Evolutionary conservation across 2,888 invertebrate species (phyloP).

Genomic region (Arrhopalites spinosus): DNA sequence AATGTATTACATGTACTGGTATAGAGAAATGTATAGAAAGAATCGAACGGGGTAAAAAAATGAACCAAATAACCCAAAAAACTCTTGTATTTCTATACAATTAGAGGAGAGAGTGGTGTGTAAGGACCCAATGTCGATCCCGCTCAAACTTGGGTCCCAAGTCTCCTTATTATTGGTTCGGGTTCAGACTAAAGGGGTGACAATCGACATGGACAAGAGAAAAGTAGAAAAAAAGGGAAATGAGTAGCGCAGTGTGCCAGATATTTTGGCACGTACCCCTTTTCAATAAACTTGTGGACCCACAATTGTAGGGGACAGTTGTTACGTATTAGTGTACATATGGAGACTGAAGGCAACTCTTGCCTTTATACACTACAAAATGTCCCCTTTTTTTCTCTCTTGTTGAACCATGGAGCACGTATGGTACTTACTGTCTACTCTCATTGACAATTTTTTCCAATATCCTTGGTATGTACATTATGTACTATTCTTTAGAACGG

Average conservation of each 20-base stretch:
- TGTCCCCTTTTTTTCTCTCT: neutral
- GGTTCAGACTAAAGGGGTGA: slow-evolving; percentile 27
- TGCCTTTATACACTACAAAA: neutral
- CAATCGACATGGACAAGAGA: neutral
- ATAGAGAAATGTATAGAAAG: neutral
- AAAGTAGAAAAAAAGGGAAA: slow-evolving; percentile 8
- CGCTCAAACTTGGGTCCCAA: neutral
- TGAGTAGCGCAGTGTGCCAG: slow-evolving; percentile 4
- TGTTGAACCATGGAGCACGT: slow-evolving; percentile 5
- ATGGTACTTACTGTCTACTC: neutral
- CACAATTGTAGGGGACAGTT: no score
- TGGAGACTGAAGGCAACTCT: neutral
- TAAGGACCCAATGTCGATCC: neutral
- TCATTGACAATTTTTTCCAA: neutral
- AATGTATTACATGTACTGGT: neutral
- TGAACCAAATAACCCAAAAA: slow-evolving; percentile 39
- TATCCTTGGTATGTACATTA: no score
- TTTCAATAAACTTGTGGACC: neutral
- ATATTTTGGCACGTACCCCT: slow-evolving; percentile 36
- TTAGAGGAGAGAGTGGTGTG: slow-evolving; percentile 17
- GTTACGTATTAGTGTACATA: no score
- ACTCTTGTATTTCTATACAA: slow-evolving; percentile 23
- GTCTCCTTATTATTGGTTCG: neutral
- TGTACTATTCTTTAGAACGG: no score
- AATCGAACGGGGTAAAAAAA: slow-evolving; percentile 39